Conservation (phyloP, 1,140 invertebrate genomes). For the Meloidogyne hapla region DNA sequence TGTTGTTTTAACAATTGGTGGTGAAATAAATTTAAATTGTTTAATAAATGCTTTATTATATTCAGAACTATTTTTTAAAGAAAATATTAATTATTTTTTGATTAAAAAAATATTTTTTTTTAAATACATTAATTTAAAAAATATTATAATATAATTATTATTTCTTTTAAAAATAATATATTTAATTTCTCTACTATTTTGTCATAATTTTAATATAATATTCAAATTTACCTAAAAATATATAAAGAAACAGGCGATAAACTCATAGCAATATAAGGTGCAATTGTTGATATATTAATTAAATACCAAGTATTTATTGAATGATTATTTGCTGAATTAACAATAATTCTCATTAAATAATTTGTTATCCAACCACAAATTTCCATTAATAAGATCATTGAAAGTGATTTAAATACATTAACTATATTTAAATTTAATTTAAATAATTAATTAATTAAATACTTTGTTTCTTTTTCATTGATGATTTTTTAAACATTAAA, state of each 20-base stretch:
- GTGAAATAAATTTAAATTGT: neutral
- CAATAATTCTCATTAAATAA: conserved; percentile 2
- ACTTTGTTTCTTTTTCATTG: conserved; percentile 8
- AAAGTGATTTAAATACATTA: conserved; percentile 12
- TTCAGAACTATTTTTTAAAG: neutral
- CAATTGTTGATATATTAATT: conserved; percentile 14
- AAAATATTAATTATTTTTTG: too few relatives aligned
- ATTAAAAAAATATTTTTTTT: neutral
- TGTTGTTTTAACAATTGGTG: neutral
- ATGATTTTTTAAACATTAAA: conserved; percentile 4
- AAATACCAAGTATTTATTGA: conserved; percentile 8
- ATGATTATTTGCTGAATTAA: neutral
- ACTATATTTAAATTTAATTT: neutral
- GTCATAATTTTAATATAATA: too few relatives aligned
- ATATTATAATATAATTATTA: too few relatives aligned
- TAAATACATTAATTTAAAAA: too few relatives aligned
- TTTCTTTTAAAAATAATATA: too few relatives aligned
- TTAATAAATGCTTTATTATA: neutral
- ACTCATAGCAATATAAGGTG: conserved; percentile 1
- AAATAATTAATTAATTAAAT: neutral
- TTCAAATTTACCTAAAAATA: conserved; percentile 6
- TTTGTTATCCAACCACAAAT: conserved; percentile 13
- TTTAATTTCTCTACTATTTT: too few relatives aligned
- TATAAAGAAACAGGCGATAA: conserved; percentile 5
- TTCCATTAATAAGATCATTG: conserved; percentile 7